phyloP scores from a whole-genome alignment of 37 sponge, comb jelly and placozoan genomes.

The Aplysina aerophoba region DNA sequence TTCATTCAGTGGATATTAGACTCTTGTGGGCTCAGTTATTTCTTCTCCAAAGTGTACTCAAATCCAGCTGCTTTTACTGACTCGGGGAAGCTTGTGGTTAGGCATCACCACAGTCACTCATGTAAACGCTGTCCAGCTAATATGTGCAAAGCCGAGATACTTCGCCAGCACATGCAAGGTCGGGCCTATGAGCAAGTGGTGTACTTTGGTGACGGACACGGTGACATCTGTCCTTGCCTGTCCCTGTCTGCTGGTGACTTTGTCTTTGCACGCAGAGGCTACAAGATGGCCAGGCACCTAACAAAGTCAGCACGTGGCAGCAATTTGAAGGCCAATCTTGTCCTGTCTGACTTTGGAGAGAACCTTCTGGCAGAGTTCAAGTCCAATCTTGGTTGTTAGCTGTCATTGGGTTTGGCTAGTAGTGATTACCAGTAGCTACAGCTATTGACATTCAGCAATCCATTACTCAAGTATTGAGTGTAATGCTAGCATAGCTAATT shows the following conservation, averaged over 20 bases:
- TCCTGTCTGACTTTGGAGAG: neutral
- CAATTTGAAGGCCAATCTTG: neutral
- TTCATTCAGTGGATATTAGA: constrained; percentile 14
- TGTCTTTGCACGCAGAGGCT: constrained; percentile 14
- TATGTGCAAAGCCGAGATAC: neutral
- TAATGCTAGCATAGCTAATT: too few species aligned
- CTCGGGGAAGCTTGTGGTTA: neutral
- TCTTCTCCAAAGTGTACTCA: constrained; percentile 1
- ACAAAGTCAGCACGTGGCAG: neutral
- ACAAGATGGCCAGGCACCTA: neutral
- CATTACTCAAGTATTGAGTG: too few species aligned
- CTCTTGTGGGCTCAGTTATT: neutral
- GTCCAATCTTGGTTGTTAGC: too few species aligned
- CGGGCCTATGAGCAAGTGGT: neutral
- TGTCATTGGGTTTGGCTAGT: too few species aligned
- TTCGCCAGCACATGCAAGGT: neutral
- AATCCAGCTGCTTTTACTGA: constrained; percentile 9
- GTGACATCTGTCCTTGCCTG: constrained; percentile 7
- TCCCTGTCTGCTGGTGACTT: neutral
- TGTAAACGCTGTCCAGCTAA: constrained; percentile 12
- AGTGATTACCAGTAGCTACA: too few species aligned
- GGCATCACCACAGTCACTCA: constrained; percentile 2
- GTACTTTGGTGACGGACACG: constrained; percentile 28
- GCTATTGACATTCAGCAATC: too few species aligned
- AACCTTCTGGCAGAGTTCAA: neutral